Percentiles rank a stretch among this genome's conserved stretches.
phyloP scores from a whole-genome alignment of 2,888 invertebrate genomes.

The Augiades crinisus region DNA sequence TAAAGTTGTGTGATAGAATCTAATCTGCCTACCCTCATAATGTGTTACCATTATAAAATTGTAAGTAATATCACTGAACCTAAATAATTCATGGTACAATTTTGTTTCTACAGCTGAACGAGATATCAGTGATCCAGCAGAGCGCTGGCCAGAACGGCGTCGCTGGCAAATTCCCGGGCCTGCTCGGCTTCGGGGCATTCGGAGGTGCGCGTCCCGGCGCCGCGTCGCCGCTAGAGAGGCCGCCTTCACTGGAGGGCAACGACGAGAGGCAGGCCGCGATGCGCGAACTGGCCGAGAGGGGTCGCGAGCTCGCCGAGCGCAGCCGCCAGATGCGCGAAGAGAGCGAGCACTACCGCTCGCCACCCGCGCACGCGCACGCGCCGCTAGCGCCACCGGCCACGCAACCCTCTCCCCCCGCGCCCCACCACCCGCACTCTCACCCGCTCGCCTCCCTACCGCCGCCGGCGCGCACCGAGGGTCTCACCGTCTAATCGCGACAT shows the following conservation, averaged over 20 bases:
- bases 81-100: too few species aligned
- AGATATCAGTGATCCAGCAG: slow-evolving; percentile 89
- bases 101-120: slow-evolving; percentile 84
- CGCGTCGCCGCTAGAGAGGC: slow-evolving; percentile 74
- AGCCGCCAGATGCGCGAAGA: slow-evolving; percentile 77
- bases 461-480: slow-evolving; percentile 86
- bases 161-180: slow-evolving; percentile 86
- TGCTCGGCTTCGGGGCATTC: slow-evolving; percentile 89
- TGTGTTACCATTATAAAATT: too few species aligned
- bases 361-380: slow-evolving; percentile 58
- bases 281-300: slow-evolving; percentile 79
- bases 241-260: slow-evolving; percentile 68
- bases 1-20: too few species aligned
- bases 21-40: too few species aligned
- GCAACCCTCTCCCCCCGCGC: slow-evolving; percentile 51
- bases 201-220: slow-evolving; percentile 79
- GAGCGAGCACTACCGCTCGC: slow-evolving; percentile 65
- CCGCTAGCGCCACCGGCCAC: slow-evolving; percentile 67
- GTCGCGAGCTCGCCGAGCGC: slow-evolving; percentile 75
- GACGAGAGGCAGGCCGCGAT: slow-evolving; percentile 71
- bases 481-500: slow-evolving; percentile 83
- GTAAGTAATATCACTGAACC: too few species aligned
- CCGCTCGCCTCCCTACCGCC: slow-evolving; percentile 82
- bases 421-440: slow-evolving; percentile 48
- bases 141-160: slow-evolving; percentile 86